Conservation (phyloP, 1,140 invertebrate species). For the Diplogasteroides magnus region DNA sequence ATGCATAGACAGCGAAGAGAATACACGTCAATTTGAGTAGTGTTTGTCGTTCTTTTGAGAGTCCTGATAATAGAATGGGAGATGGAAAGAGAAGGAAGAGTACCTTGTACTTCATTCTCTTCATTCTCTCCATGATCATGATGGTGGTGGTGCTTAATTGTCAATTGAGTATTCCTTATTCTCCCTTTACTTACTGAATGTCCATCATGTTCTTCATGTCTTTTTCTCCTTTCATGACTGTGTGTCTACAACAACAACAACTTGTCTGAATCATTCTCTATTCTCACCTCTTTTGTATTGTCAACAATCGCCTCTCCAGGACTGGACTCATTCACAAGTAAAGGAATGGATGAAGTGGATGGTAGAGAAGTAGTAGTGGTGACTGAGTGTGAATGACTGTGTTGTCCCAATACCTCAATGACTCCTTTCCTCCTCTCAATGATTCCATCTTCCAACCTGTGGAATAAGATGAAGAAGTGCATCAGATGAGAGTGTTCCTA, state of each 20-base stretch:
- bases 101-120: background rate
- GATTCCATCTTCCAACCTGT: background rate
- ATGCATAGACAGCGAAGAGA: slow-evolving; percentile 10
- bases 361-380: background rate
- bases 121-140: slow-evolving; percentile 9
- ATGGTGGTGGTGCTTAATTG: background rate
- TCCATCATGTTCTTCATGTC: background rate
- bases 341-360: too few species aligned
- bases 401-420: slow-evolving; percentile 14
- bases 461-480: slow-evolving; percentile 23
- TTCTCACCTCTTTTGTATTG: background rate
- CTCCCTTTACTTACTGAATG: too few species aligned
- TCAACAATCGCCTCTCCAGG: too few species aligned
- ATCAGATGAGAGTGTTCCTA: slow-evolving; percentile 22
- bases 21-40: slow-evolving; percentile 17
- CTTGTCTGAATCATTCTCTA: background rate
- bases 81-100: background rate
- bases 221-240: background rate
- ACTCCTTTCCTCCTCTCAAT: background rate
- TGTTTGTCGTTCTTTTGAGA: slow-evolving; percentile 6
- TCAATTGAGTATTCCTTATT: too few species aligned
- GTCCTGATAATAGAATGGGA: background rate
- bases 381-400: slow-evolving; percentile 4
- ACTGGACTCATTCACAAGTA: too few species aligned
- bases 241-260: background rate